Evolutionary conservation across 1,140 invertebrate species (phyloP).

Genomic region (Planococcus citri): DNA sequence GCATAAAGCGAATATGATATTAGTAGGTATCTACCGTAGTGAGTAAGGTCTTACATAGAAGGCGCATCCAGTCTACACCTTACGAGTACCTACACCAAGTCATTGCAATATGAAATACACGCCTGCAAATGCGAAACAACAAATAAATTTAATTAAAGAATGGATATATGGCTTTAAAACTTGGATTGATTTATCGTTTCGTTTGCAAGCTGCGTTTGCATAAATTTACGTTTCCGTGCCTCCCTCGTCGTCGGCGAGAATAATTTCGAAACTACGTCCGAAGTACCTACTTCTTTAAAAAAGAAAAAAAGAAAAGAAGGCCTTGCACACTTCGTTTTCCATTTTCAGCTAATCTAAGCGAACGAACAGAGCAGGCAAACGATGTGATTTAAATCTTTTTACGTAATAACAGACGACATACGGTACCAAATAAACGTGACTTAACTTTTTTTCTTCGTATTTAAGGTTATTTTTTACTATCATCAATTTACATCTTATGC

Average conservation of each 20-base stretch:
- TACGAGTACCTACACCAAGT: too few relatives aligned
- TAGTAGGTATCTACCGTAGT: background rate
- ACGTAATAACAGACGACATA: background rate
- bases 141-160: slow-evolving; percentile 9
- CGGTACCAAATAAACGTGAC: background rate
- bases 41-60: too few relatives aligned
- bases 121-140: background rate
- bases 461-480: background rate
- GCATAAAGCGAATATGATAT: slow-evolving; percentile 2
- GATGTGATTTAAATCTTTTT: slow-evolving; percentile 4
- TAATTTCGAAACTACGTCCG: slow-evolving; percentile 6
- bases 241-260: too few relatives aligned
- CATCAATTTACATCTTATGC: background rate
- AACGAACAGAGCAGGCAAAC: background rate
- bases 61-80: too few relatives aligned
- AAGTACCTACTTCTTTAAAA: background rate
- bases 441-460: background rate
- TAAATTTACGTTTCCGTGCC: background rate
- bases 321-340: background rate
- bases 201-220: slow-evolving; percentile 5
- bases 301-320: too few relatives aligned
- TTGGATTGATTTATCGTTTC: slow-evolving; percentile 3
- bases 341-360: background rate
- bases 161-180: background rate
- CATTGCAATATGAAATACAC: background rate